Conservation (phyloP, 2,113 vertebrate genomes). For the Petroica traversi region DNA sequence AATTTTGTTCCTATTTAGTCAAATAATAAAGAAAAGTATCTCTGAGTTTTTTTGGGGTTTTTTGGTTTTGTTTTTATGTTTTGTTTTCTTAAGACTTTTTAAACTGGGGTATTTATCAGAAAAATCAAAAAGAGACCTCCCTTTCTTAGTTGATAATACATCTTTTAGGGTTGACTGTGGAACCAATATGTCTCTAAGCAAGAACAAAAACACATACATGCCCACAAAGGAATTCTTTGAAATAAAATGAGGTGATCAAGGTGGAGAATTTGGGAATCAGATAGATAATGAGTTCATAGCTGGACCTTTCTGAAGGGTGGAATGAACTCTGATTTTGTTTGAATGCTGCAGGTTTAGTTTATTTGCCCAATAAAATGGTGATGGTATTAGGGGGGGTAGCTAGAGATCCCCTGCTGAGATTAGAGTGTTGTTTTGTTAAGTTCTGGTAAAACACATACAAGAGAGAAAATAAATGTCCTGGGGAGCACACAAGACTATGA, state of each 20-base stretch:
- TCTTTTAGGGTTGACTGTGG: neutral
- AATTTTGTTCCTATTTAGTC: neutral
- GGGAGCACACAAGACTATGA: neutral
- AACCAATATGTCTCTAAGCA: neutral
- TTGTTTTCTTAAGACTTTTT: neutral
- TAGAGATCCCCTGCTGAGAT: neutral
- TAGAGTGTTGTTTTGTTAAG: neutral
- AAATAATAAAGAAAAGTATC: neutral
- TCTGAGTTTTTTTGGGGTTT: rapidly evolving
- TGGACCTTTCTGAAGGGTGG: neutral
- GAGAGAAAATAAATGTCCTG: neutral
- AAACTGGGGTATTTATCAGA: neutral
- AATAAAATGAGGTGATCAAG: neutral
- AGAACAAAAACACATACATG: neutral
- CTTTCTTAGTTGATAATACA: neutral
- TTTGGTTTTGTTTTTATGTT: no score
- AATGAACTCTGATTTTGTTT: neutral
- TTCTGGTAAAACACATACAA: neutral
- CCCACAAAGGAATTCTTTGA: neutral
- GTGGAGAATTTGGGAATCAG: neutral
- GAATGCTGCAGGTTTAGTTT: neutral
- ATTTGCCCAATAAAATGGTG: neutral
- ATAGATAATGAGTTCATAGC: neutral
- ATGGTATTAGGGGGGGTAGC: neutral
- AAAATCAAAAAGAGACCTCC: neutral